phyloP scores from a whole-genome alignment of 2,113 vertebrate species.

The Pterocles burchelli region DNA sequence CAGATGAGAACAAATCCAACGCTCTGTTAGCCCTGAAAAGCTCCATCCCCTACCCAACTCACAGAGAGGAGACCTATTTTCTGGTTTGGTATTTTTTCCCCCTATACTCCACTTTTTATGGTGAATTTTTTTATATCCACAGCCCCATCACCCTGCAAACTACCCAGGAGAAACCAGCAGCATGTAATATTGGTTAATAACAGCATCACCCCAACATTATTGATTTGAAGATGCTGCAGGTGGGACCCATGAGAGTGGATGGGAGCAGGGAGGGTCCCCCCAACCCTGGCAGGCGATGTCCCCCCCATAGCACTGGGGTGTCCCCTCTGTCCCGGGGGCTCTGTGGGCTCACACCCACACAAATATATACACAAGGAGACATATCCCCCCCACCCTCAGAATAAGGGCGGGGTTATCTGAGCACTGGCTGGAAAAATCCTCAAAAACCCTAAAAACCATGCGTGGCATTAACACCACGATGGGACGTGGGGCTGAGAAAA shows the following conservation, averaged over 20 bases:
- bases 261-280: background rate
- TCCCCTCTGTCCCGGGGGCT: background rate
- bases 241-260: accelerated
- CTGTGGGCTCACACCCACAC: background rate
- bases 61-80: accelerated
- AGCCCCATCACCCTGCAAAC: background rate
- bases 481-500: background rate
- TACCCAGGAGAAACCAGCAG: background rate
- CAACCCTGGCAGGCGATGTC: background rate
- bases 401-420: background rate
- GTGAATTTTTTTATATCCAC: background rate
- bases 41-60: background rate
- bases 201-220: background rate
- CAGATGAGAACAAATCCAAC: background rate
- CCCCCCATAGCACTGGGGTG: accelerated
- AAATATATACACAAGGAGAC: accelerated
- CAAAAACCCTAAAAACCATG: accelerated
- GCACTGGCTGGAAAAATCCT: background rate
- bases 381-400: background rate
- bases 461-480: accelerated
- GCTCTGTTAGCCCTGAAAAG: background rate
- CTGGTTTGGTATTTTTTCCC: background rate
- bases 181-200: too few relatives aligned
- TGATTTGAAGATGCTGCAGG: background rate
- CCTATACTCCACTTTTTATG: background rate